Percentiles rank a stretch among this genome's conserved stretches.
Evolutionary conservation across 2,888 invertebrate genomes (phyloP).

Genomic region (Cremastobaeus sp.): DNA sequence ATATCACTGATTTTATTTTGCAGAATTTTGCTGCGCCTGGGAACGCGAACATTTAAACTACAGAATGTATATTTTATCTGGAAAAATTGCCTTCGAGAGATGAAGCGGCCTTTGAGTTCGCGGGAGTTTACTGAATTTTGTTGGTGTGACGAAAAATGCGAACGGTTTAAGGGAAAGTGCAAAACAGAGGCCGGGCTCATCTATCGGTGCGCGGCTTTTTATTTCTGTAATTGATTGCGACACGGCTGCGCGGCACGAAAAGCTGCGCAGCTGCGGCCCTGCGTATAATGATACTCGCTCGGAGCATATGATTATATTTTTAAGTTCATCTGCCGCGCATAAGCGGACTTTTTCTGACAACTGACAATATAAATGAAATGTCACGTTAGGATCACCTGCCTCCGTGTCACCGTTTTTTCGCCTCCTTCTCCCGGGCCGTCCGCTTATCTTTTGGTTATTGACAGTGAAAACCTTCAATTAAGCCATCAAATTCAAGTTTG

Average conservation of each 20-base stretch:
- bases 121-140: slow-evolving; percentile 25
- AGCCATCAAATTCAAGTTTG: no score
- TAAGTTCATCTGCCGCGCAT: slow-evolving; percentile 6
- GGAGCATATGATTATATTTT: slow-evolving; percentile 31
- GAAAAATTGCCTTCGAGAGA: slow-evolving; percentile 35
- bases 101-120: slow-evolving; percentile 11
- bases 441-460: not conserved
- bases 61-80: slow-evolving; percentile 38
- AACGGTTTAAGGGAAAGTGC: no score
- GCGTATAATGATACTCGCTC: slow-evolving; percentile 21
- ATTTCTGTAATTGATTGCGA: slow-evolving; percentile 22
- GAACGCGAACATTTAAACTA: slow-evolving; percentile 23
- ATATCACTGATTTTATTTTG: slow-evolving; percentile 45
- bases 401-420: not conserved
- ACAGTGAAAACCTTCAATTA: no score
- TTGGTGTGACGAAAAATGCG: not conserved
- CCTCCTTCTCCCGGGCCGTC: not conserved
- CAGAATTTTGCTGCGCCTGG: slow-evolving; percentile 21
- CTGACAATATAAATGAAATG: slow-evolving; percentile 30
- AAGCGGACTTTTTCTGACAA: slow-evolving; percentile 26
- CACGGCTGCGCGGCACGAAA: slow-evolving; percentile 14
- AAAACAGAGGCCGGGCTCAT: no score
- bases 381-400: slow-evolving; percentile 15
- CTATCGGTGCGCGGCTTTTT: slow-evolving; percentile 9
- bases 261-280: slow-evolving; percentile 9